Evolutionary conservation across 2,113 vertebrate genomes (phyloP).

Genomic region (Siniperca knerii): DNA sequence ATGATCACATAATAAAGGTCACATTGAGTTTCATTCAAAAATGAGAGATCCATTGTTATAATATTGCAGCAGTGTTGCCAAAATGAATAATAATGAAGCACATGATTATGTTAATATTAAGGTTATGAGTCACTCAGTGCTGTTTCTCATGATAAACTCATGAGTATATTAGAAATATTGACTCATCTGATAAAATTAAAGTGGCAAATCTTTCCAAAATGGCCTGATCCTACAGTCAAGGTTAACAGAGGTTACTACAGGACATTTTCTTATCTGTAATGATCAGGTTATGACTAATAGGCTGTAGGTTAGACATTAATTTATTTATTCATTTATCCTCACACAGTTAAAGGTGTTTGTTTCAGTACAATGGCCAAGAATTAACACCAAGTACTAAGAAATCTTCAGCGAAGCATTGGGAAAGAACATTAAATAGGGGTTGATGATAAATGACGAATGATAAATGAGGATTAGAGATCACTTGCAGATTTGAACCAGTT

Average conservation of each 20-base stretch:
- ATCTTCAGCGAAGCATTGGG: neutral
- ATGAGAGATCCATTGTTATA: neutral
- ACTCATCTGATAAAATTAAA: constrained; percentile 28
- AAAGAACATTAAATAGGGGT: constrained; percentile 15
- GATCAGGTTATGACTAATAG: constrained; percentile 17
- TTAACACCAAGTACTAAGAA: neutral
- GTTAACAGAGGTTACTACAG: constrained; percentile 16
- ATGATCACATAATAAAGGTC: neutral
- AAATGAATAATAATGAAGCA: constrained; percentile 1
- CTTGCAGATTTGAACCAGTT: constrained; percentile 11
- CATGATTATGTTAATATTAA: neutral
- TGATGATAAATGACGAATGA: neutral
- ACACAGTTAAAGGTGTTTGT: neutral
- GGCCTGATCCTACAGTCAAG: neutral
- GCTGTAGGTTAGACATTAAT: neutral
- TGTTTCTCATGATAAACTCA: neutral
- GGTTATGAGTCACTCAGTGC: neutral
- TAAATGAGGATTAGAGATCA: constrained; percentile 10
- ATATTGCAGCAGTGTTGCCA: neutral
- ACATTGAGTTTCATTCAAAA: constrained; percentile 7
- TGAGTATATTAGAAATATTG: constrained; percentile 8
- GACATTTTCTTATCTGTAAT: constrained; percentile 16
- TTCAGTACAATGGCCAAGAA: neutral
- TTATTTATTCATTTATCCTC: too few species aligned
- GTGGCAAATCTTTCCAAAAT: neutral